Percentiles rank a stretch among this genome's conserved stretches.
Evolutionary conservation across 1,140 invertebrate genomes (phyloP).

Genomic region (Epicauta chinensis): DNA sequence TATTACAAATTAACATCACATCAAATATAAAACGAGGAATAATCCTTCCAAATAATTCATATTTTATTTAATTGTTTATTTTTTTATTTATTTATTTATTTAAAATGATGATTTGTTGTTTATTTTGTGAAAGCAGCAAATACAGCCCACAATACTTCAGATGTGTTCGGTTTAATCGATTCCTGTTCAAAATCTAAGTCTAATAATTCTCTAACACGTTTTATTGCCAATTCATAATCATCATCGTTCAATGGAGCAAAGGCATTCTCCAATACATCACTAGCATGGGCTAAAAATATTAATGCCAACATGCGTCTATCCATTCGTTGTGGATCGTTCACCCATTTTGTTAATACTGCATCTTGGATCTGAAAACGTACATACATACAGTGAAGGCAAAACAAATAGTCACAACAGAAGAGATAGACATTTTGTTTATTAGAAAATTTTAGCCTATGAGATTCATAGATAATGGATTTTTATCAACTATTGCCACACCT

Average conservation of each 20-base stretch:
- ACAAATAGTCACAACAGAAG: too few relatives aligned
- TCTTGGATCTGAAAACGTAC: conserved; percentile 92
- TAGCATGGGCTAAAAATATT: conserved; percentile 93
- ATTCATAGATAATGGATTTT: too few relatives aligned
- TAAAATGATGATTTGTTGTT: conserved; percentile 28
- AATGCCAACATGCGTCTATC: conserved; percentile 89
- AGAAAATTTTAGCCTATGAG: too few relatives aligned
- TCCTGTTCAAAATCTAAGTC: conserved; percentile 96
- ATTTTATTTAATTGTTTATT: conserved; percentile 2
- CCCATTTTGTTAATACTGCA: conserved; percentile 91
- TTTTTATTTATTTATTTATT: too few relatives aligned
- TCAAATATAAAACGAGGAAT: conserved; percentile 10
- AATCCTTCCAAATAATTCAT: conserved; percentile 5
- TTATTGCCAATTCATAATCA: conserved; percentile 98
- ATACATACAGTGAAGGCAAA: too few relatives aligned
- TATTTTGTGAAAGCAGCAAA: conserved; percentile 98
- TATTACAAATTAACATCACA: conserved; percentile 15
- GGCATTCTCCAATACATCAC: conserved; percentile 99
- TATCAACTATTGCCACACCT: too few relatives aligned
- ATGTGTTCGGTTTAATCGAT: conserved; percentile 76
- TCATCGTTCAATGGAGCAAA: conserved; percentile 97
- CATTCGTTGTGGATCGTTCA: conserved; percentile 96
- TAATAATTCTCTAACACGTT: conserved; percentile 88
- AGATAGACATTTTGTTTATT: too few relatives aligned
- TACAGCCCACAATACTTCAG: conserved; percentile 96